Base-by-base conservation (phyloP, 2,113 vertebrate genomes). In the Lophochroa leadbeateri region DNA sequence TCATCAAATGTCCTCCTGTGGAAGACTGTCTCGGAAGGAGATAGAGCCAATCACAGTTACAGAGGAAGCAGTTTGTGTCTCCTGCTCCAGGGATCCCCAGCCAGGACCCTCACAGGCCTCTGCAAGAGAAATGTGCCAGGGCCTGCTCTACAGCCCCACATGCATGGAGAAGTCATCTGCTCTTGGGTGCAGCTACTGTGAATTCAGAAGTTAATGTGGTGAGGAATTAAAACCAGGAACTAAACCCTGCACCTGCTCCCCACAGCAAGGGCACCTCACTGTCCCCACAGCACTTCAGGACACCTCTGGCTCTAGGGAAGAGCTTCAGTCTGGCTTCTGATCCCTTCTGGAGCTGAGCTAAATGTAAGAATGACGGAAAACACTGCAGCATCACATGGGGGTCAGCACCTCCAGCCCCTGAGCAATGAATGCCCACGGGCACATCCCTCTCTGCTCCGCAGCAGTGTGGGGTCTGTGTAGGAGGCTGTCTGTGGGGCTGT, bases 21-120 rank as follows among this genome's bases (percentile, higher is more conserved):
- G 83, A 46, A 31, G 76, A 75, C 37, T 14, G 24, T 74, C 94
- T 92, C 68, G 81, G 86, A 72, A 87, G 93, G 89, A 95, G 94
- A 94, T 2, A 82, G 31, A 50, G 75, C 71, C 90, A 91, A 90
- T 80, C 27, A 92, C 88, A 58, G 89, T 18, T 6, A 17, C 0
- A 58, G 81, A 27, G 75, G 17, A 46, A 17, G 15, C 0, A 21
- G 53, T 27, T 33, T 64, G 10, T 19, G 74, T 39, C 80, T 67
- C 50, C 43, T 23, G 17, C 7, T 49, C 64, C 72, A 1, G 21
- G 71, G 31, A 31, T 13, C 39, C 67, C 70, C 81, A 11, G 44
- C 21, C 33, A 31, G 83, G 43, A 68, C 64, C 92, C 64, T 75
- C 65, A 8, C n/a, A 68, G 37, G 37, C 49, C 67, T 50, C 46